These are phyloP conservation scores for Whitmania pigra DNA, from an alignment of 1,140 invertebrate genomes.

Conservation along the genomic window DNA sequence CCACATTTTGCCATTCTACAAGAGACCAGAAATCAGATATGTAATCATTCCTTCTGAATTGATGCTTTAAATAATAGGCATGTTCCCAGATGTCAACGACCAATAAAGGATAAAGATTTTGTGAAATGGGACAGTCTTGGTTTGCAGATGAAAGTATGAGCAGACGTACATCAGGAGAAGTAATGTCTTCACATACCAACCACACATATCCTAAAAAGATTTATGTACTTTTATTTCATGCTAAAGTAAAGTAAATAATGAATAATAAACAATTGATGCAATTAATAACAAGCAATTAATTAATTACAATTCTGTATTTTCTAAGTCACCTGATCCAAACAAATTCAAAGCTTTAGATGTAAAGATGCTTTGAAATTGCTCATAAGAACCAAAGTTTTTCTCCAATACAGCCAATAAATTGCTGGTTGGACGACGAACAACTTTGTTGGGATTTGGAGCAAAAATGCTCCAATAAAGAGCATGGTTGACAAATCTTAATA, in stretches of 20 bases:
- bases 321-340: conserved; percentile 35
- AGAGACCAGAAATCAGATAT: conserved; percentile 36
- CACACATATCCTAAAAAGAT: conserved; percentile 34
- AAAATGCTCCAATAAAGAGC: conserved; percentile 33
- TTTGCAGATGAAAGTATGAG: conserved; percentile 33
- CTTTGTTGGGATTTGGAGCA: conserved; percentile 31
- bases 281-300: no score
- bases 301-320: not conserved
- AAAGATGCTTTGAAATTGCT: conserved; percentile 30
- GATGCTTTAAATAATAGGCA: conserved; percentile 39
- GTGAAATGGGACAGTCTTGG: conserved; percentile 35
- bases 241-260: no score
- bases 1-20: conserved; percentile 36
- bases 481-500: conserved; percentile 33
- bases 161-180: conserved; percentile 24
- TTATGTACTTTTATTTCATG: not conserved
- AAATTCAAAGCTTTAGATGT: conserved; percentile 29
- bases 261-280: not conserved
- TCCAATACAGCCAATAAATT: conserved; percentile 24
- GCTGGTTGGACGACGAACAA: conserved; percentile 21
- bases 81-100: conserved; percentile 40
- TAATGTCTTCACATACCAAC: conserved; percentile 29
- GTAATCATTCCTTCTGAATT: conserved; percentile 31
- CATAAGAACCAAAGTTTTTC: conserved; percentile 26
- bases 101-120: conserved; percentile 32